A percentile compares a stretch with the other conserved stretches of the same genome.
Evolutionary conservation across 2,888 invertebrate genomes (phyloP).

Genomic region (Plusia festucae): DNA sequence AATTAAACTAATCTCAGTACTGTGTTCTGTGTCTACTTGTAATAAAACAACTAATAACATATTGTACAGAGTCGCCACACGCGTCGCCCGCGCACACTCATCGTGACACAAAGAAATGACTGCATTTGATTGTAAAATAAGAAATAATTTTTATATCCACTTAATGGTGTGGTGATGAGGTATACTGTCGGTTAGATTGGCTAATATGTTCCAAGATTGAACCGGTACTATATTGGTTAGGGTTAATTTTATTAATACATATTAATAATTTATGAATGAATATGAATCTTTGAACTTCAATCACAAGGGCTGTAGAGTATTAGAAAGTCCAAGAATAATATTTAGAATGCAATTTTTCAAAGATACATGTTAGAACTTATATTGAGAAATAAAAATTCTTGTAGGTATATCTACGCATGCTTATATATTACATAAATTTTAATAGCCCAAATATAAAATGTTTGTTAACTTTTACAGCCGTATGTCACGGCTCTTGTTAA

Average conservation of each 20-base stretch:
- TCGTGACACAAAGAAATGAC: constrained; percentile 71
- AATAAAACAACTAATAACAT: constrained; percentile 41
- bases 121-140: constrained; percentile 71
- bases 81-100: constrained; percentile 80
- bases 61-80: constrained; percentile 60
- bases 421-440: too few relatives aligned
- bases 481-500: constrained; percentile 16
- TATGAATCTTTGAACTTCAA: too few relatives aligned
- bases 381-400: too few relatives aligned
- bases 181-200: constrained; percentile 29
- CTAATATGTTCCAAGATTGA: constrained; percentile 15
- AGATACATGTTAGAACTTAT: too few relatives aligned
- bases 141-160: constrained; percentile 65
- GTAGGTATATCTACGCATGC: too few relatives aligned
- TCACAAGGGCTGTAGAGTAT: too few relatives aligned
- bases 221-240: too few relatives aligned
- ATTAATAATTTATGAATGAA: too few relatives aligned
- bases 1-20: not conserved
- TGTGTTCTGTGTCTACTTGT: constrained; percentile 4
- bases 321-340: too few relatives aligned
- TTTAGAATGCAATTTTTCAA: too few relatives aligned
- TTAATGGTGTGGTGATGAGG: constrained; percentile 60
- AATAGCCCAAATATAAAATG: too few relatives aligned
- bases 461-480: not conserved
- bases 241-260: too few relatives aligned